Conservation (phyloP, 2,888 invertebrate species). For the Epinotia bilunana region DNA sequence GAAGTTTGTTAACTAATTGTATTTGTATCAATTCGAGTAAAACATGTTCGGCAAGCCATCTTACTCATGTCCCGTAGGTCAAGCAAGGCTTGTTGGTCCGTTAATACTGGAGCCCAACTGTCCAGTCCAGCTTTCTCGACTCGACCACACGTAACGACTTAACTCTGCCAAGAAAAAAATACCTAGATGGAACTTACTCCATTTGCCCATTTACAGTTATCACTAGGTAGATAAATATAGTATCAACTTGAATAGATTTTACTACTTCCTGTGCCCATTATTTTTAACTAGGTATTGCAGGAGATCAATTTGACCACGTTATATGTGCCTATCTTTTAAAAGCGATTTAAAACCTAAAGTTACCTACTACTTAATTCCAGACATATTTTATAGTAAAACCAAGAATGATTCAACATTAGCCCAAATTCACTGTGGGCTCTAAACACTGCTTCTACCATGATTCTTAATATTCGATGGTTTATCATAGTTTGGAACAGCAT, state of each 20-base stretch:
- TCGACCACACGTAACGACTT: constrained; percentile 29
- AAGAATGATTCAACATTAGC: too few species aligned
- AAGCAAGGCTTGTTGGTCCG: constrained; percentile 6
- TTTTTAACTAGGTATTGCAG: neutral
- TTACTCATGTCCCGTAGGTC: constrained; percentile 25
- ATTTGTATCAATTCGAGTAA: neutral
- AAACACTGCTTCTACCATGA: neutral
- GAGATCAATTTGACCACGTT: too few species aligned
- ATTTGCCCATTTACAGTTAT: constrained; percentile 1
- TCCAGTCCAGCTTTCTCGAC: constrained; percentile 41
- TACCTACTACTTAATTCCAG: too few species aligned
- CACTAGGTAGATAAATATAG: neutral
- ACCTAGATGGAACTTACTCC: constrained; percentile 1
- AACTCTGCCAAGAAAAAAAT: constrained; percentile 26
- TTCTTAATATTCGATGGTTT: neutral
- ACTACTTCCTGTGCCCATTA: neutral
- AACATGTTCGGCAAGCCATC: neutral
- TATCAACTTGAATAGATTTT: neutral
- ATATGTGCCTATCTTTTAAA: too few species aligned
- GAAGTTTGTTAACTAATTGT: neutral
- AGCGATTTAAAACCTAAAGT: too few species aligned
- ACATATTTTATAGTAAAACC: too few species aligned
- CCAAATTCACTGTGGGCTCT: too few species aligned
- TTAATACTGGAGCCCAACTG: constrained; percentile 35
- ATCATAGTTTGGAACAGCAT: neutral